Percentiles rank a stretch among this genome's conserved stretches.
Conservation (phyloP, 2,888 invertebrate species). For the Lasioglossum oenotherae region DNA sequence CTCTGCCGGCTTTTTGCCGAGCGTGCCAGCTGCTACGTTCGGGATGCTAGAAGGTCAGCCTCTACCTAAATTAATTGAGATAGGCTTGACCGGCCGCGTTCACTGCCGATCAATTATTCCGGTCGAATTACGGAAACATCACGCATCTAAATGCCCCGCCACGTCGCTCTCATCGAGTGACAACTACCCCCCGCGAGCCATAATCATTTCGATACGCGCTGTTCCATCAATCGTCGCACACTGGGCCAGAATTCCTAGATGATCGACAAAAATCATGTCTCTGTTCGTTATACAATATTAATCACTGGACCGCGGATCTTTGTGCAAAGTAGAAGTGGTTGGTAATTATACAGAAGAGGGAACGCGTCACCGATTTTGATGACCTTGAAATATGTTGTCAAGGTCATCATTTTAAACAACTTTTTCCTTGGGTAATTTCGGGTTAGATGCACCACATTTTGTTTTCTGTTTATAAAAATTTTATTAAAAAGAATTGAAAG, state of each 20-base stretch:
- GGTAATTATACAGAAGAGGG: too few relatives aligned
- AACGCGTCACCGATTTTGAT: too few relatives aligned
- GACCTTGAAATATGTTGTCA: too few relatives aligned
- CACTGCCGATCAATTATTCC: conserved; percentile 6
- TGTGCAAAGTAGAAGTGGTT: neutral
- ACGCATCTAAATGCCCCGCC: neutral
- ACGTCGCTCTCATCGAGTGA: neutral
- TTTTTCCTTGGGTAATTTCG: too few relatives aligned
- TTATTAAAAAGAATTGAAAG: too few relatives aligned
- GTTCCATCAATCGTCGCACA: neutral
- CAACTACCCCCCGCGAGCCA: neutral
- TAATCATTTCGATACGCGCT: neutral
- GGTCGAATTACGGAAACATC: neutral
- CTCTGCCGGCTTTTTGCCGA: conserved; percentile 22
- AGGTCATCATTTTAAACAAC: too few relatives aligned
- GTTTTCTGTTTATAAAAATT: too few relatives aligned
- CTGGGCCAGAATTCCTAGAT: neutral
- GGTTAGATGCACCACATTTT: too few relatives aligned
- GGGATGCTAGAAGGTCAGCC: conserved; percentile 39
- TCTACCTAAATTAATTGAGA: conserved; percentile 46
- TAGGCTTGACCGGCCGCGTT: neutral
- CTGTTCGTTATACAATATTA: neutral
- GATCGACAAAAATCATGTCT: neutral
- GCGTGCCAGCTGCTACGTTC: conserved; percentile 25
- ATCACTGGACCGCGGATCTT: neutral